Percentiles rank a stretch among this genome's conserved stretches.
These are phyloP conservation scores for Enteromius radiatus DNA, from an alignment of 2,797 vertebrate species.

Conservation along the genomic window DNA sequence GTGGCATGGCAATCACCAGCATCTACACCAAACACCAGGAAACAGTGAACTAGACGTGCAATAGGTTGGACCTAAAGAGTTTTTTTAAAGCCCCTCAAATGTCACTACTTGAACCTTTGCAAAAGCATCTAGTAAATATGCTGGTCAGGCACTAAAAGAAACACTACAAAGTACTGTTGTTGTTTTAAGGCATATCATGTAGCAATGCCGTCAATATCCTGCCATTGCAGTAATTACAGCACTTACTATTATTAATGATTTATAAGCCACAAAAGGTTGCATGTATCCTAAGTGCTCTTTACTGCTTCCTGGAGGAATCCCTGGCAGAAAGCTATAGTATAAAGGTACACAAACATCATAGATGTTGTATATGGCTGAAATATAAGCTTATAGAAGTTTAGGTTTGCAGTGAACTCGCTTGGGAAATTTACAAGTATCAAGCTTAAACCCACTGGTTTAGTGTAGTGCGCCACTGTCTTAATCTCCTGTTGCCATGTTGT, in stretches of 20 bases:
- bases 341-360: not conserved
- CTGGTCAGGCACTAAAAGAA: constrained; percentile 1
- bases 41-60: not conserved
- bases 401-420: not conserved
- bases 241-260: constrained; percentile 42
- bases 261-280: constrained; percentile 26
- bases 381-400: not conserved
- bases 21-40: not conserved
- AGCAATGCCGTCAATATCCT: constrained; percentile 12
- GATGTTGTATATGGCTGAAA: not conserved
- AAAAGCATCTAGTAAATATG: constrained; percentile 2
- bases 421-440: constrained; percentile 23
- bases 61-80: not conserved
- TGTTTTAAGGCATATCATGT: constrained; percentile 26
- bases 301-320: constrained; percentile 26
- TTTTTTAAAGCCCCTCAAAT: not conserved
- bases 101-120: not conserved
- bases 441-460: constrained; percentile 26
- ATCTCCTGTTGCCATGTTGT: constrained; percentile 45
- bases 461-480: constrained; percentile 16
- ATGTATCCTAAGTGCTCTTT: not conserved
- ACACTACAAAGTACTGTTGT: constrained; percentile 13
- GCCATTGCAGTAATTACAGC: constrained; percentile 14
- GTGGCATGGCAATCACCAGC: not conserved
- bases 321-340: constrained; percentile 12